Conservation (phyloP, 2,888 invertebrate genomes). For the Meteorus colon region DNA sequence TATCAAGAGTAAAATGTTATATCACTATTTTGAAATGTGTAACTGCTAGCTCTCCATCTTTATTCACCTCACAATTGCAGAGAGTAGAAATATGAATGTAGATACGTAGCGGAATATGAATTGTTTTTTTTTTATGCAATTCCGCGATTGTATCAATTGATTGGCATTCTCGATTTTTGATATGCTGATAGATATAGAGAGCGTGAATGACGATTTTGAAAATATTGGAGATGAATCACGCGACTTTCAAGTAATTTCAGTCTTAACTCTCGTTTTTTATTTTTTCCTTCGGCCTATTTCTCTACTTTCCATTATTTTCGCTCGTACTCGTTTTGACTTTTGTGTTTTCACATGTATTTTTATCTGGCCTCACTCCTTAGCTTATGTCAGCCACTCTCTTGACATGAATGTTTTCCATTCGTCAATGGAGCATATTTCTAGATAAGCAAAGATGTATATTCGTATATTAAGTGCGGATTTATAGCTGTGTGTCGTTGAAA, state of each 20-base stretch:
- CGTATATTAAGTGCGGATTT: too few relatives aligned
- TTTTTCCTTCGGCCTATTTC: neutral
- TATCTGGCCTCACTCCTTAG: neutral
- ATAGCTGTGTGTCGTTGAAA: neutral
- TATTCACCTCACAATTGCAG: neutral
- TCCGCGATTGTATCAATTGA: too few relatives aligned
- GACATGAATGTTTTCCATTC: neutral
- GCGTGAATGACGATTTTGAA: conserved; percentile 36
- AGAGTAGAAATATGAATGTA: conserved; percentile 28
- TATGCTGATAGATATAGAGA: neutral
- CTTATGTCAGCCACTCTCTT: neutral
- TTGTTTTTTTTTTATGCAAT: too few relatives aligned
- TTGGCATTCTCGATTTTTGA: too few relatives aligned
- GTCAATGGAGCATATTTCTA: neutral
- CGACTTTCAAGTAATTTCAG: conserved; percentile 60
- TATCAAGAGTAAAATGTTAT: conserved; percentile 15
- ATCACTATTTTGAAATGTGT: conserved; percentile 32
- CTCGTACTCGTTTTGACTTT: too few relatives aligned
- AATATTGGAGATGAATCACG: conserved; percentile 62
- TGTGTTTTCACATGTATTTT: too few relatives aligned
- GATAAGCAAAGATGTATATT: too few relatives aligned
- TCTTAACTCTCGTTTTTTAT: conserved; percentile 46
- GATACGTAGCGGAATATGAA: too few relatives aligned
- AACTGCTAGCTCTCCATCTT: conserved; percentile 40
- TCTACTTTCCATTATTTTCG: neutral